phyloP scores from a whole-genome alignment of 2,113 vertebrate genomes.

The Athene cunicularia region DNA sequence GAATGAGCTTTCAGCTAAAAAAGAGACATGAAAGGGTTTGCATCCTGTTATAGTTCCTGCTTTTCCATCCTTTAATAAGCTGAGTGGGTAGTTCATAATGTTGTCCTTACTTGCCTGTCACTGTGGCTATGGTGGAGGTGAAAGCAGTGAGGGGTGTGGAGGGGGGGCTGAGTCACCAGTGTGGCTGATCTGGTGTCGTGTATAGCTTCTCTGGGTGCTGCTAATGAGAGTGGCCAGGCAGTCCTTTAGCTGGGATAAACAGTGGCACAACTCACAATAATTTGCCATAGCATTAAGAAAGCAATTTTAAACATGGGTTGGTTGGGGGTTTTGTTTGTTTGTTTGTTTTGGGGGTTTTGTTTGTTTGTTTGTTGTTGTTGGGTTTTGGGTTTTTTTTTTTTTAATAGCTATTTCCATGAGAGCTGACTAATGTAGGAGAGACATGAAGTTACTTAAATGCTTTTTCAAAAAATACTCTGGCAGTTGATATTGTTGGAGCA shows the following conservation, averaged over 20 bases:
- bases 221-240: not conserved
- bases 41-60: not conserved
- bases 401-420: not conserved
- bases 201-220: not conserved
- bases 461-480: not conserved
- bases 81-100: not conserved
- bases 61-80: constrained; percentile 21
- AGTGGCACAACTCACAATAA: not conserved
- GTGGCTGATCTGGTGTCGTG: not conserved
- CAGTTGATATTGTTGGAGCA: not conserved
- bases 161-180: not conserved
- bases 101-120: not conserved
- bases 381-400: not conserved
- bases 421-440: not conserved
- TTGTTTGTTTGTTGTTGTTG: too few relatives aligned
- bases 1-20: not conserved
- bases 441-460: not conserved
- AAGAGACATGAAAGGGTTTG: not conserved
- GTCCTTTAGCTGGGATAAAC: not conserved
- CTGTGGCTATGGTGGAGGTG: not conserved
- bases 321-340: too few relatives aligned
- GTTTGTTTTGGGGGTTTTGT: too few relatives aligned
- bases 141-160: not conserved
- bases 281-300: not conserved
- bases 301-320: not conserved